Evolutionary conservation across 2,797 vertebrate genomes (phyloP), one percentile per base, ranked within the genome.

Genomic region (Melanogrammus aeglefinus): DNA sequence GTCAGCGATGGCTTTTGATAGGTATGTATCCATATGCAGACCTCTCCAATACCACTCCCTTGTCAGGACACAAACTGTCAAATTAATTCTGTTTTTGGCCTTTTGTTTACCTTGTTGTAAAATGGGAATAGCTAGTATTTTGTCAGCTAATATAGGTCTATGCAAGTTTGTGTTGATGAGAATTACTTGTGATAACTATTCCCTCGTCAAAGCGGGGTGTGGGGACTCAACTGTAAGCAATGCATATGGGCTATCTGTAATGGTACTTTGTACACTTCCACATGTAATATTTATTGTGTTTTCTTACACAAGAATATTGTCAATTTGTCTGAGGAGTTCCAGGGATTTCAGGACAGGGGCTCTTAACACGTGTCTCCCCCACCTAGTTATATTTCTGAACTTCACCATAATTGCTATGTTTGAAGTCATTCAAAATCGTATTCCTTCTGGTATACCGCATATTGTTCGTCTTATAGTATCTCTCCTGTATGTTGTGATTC

Each of bases 291-390:
- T 85, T 38, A 72, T 83, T 10, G 3, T 81, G 31, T 83, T 76
- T 51, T 81, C 83, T 1, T 85, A 85, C n/a, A n/a, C 57, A 12
- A 73, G 38, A 39, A 85, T 85, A 18, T 24, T 85, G 27, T 1
- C 6, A 1, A 78, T 85, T 4, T 85, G 79, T 74, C 29, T 81
- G 29, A 81, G 33, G 18, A 77, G 66, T 14, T 83, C 81, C 1
- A 79, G 74, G 33, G 81, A 75, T 31, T 79, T 82, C 31, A 74
- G 75, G 57, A 82, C 33, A 76, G 82, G 82, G 7, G 35, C 81
- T 38, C 74, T 83, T 16, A 72, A 79, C 18, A 85, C 83, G 47
- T 83, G 81, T 31, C 74, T 83, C 24, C 83, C 83, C 3, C 83
- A 85, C 66, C 73, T 85, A 1, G 5, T 81, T 10, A 72, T 82